Evolutionary conservation across 2,797 vertebrate genomes (phyloP).

Genomic region (Hemitrygon akajei): DNA sequence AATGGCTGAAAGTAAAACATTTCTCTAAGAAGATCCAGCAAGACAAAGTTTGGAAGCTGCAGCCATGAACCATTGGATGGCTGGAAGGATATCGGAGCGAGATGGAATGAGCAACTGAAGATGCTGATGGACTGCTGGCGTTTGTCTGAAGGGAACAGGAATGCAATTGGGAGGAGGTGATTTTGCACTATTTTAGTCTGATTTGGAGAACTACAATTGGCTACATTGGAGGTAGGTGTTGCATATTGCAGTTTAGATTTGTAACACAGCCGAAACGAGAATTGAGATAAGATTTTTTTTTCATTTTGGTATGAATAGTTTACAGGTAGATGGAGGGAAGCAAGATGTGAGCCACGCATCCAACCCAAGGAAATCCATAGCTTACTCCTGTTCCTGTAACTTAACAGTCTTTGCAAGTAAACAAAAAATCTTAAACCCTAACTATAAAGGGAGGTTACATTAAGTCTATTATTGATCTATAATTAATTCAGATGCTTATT

Average conservation of each 20-base stretch:
- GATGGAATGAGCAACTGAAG: background rate
- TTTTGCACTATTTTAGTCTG: background rate
- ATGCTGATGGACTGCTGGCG: background rate
- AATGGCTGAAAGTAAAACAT: conserved; percentile 43
- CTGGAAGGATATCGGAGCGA: background rate
- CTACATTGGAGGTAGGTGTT: background rate
- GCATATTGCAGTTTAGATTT: background rate
- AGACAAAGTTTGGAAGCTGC: background rate
- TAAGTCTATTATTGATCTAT: background rate
- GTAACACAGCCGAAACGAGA: background rate
- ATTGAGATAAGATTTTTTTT: background rate
- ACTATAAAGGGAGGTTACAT: background rate
- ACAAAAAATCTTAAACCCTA: too few relatives aligned
- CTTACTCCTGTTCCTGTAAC: background rate
- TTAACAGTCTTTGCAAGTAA: too few relatives aligned
- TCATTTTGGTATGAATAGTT: background rate
- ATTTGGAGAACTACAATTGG: background rate
- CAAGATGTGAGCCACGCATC: background rate
- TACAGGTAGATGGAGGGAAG: background rate
- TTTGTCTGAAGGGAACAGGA: background rate
- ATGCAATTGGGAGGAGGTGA: background rate
- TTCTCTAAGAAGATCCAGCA: background rate
- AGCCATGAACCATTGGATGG: background rate
- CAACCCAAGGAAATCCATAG: background rate
- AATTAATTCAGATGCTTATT: background rate